phyloP scores from a whole-genome alignment of 2,888 invertebrate species.

The Gymnosoma rotundatum region DNA sequence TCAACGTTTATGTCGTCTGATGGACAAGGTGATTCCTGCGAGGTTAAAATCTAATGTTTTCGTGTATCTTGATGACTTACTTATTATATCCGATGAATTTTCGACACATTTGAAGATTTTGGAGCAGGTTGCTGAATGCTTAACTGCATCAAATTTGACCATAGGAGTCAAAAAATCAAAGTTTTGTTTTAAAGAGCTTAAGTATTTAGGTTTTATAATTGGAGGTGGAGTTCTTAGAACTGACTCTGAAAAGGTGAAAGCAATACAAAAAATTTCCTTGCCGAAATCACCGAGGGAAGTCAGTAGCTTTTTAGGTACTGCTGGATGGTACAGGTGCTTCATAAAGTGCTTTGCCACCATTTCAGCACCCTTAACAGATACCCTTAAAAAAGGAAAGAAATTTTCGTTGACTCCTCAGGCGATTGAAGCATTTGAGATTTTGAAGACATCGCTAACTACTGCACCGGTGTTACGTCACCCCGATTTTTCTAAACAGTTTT shows the following conservation, averaged over 20 bases:
- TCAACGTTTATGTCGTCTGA: constrained; percentile 62
- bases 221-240: constrained; percentile 40
- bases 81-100: constrained; percentile 53
- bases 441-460: constrained; percentile 36
- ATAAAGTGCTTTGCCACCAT: not conserved
- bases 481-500: too few relatives aligned
- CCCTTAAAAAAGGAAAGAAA: constrained; percentile 24
- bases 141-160: constrained; percentile 10
- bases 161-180: constrained; percentile 61
- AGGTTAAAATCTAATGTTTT: constrained; percentile 32
- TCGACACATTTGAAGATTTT: not conserved
- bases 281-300: constrained; percentile 24
- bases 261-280: constrained; percentile 1
- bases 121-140: not conserved
- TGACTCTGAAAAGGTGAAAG: constrained; percentile 37
- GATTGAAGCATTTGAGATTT: constrained; percentile 14
- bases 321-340: constrained; percentile 46
- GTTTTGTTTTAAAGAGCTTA: constrained; percentile 58
- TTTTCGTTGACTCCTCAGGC: not conserved
- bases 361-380: constrained; percentile 13
- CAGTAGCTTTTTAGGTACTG: constrained; percentile 41
- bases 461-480: constrained; percentile 18
- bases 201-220: constrained; percentile 46
- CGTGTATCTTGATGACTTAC: constrained; percentile 62
- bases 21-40: constrained; percentile 71